These are phyloP conservation scores for Zosterops lateralis DNA, from an alignment of 2,113 vertebrate species.

Conservation along the genomic window DNA sequence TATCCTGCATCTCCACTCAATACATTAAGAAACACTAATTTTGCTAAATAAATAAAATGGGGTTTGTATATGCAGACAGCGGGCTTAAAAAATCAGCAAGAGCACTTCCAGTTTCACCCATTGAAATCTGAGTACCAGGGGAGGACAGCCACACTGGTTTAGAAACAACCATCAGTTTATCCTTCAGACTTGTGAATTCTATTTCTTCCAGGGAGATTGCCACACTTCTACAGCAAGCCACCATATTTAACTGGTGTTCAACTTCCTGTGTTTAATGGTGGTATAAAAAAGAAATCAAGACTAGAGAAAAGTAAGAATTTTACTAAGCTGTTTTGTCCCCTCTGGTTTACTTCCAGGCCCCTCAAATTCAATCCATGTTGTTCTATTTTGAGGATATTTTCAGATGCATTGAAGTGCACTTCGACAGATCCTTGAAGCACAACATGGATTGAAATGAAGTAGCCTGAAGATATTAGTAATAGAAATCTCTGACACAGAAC, in stretches of 20 bases:
- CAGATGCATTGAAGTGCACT: not conserved
- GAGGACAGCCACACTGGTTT: not conserved
- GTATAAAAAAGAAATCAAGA: not conserved
- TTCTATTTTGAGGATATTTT: slow-evolving; percentile 17
- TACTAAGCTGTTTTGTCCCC: not conserved
- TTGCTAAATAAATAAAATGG: not conserved
- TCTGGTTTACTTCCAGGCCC: not conserved
- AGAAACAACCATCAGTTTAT: not conserved
- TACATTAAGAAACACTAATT: not conserved
- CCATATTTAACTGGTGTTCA: not conserved
- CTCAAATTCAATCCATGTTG: slow-evolving; percentile 33
- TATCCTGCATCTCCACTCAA: not conserved
- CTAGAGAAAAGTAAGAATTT: not conserved
- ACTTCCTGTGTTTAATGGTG: not conserved
- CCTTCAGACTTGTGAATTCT: not conserved
- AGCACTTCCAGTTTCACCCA: not conserved
- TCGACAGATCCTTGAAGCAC: slow-evolving; percentile 8
- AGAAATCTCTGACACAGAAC: not conserved
- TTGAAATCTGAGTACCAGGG: not conserved
- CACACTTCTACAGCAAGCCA: not conserved
- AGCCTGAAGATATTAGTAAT: not conserved
- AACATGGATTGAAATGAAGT: slow-evolving; percentile 12
- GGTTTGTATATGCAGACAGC: not conserved
- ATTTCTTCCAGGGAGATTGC: not conserved
- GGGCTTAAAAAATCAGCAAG: not conserved